Evolutionary conservation across 1,140 invertebrate species (phyloP).

Genomic region (Diachasma alloeum): DNA sequence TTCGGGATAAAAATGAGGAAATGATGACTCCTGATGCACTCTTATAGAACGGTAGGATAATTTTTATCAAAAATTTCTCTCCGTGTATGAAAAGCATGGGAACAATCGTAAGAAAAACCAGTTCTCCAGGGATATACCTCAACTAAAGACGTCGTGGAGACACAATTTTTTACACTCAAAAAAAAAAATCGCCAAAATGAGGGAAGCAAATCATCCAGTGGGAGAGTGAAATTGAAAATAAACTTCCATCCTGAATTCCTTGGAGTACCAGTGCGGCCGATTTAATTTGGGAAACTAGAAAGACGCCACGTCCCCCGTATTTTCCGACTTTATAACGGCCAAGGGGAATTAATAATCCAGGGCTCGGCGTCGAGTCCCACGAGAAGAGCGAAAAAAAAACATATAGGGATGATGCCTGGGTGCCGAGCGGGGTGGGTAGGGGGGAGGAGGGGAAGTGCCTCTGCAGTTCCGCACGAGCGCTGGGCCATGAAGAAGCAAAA

Average conservation of each 20-base stretch:
- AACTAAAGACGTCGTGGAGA: too few relatives aligned
- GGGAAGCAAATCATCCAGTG: not conserved
- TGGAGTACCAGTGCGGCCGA: slow-evolving; percentile 7
- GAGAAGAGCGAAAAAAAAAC: not conserved
- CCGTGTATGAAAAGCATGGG: too few relatives aligned
- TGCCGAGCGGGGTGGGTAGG: not conserved
- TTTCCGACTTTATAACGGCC: slow-evolving; percentile 30
- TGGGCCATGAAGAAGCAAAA: slow-evolving; percentile 21
- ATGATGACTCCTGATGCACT: too few relatives aligned
- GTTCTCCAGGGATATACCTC: too few relatives aligned
- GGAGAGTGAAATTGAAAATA: slow-evolving; percentile 13
- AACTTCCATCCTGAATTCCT: slow-evolving; percentile 6
- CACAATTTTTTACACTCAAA: too few relatives aligned
- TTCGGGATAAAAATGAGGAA: too few relatives aligned
- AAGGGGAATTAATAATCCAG: slow-evolving; percentile 31
- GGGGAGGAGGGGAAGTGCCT: not conserved
- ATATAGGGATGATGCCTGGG: not conserved
- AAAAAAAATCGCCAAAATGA: not conserved
- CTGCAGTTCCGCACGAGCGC: slow-evolving; percentile 24
- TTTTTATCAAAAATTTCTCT: too few relatives aligned
- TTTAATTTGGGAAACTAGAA: slow-evolving; percentile 32
- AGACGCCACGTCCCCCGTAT: slow-evolving; percentile 28
- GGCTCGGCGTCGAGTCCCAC: slow-evolving; percentile 14
- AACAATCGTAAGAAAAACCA: too few relatives aligned
- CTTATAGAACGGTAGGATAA: too few relatives aligned